Evolutionary conservation across 1,140 invertebrate genomes (phyloP).

Genomic region (Scaptodrosophila lebanonensis): DNA sequence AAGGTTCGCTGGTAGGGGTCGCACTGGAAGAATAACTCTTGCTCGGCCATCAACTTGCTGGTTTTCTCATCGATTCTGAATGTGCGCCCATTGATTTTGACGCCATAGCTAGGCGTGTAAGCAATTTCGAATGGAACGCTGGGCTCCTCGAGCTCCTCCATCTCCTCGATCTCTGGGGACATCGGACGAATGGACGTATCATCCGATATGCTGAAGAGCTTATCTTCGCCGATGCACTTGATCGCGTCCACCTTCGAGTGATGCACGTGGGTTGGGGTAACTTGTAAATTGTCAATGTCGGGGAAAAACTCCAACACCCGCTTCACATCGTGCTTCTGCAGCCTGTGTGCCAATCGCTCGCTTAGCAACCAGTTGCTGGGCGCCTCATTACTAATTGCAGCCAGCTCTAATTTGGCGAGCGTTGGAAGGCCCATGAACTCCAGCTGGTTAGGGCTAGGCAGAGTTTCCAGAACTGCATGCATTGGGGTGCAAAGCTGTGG

Average conservation of each 20-base stretch:
- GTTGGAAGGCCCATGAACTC: slow-evolving; percentile 49
- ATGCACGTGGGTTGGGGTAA: not conserved
- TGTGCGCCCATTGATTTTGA: slow-evolving; percentile 37
- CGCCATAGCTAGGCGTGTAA: slow-evolving; percentile 1
- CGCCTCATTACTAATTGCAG: not conserved
- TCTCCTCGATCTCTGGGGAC: too few relatives aligned
- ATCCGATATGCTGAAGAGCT: not conserved
- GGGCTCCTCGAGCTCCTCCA: too few relatives aligned
- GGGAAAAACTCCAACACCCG: slow-evolving; percentile 43
- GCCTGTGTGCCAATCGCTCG: slow-evolving; percentile 8
- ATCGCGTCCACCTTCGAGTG: not conserved
- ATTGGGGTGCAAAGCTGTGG: slow-evolving; percentile 18
- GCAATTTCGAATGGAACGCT: too few relatives aligned
- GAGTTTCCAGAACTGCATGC: slow-evolving; percentile 25
- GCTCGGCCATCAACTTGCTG: not conserved
- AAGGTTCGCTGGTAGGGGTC: slow-evolving; percentile 39
- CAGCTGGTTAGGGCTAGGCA: slow-evolving; percentile 14
- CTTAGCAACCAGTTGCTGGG: slow-evolving; percentile 12
- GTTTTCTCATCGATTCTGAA: slow-evolving; percentile 13
- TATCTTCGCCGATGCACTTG: not conserved
- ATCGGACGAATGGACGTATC: not conserved
- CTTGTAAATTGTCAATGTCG: slow-evolving; percentile 37
- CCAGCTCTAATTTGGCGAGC: slow-evolving; percentile 34
- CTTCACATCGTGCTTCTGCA: slow-evolving; percentile 22
- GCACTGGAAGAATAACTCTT: slow-evolving; percentile 32